Conservation (phyloP, 2,113 vertebrate species). For the Cochlearius cochlearius region DNA sequence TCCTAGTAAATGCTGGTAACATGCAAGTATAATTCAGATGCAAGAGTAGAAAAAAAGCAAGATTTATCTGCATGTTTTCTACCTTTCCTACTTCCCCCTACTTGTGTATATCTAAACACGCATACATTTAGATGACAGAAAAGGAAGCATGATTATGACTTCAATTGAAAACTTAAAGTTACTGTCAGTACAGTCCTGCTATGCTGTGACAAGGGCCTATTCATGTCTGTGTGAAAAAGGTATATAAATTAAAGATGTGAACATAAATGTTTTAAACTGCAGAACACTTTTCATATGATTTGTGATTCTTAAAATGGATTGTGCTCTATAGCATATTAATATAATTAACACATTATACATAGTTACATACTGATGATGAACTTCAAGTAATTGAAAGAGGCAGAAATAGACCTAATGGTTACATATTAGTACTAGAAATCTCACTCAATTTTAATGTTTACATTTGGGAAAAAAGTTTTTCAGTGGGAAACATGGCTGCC, state of each 20-base stretch:
- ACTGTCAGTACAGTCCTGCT: background rate
- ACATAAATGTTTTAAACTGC: background rate
- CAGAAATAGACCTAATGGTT: background rate
- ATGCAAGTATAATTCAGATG: background rate
- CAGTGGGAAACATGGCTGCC: background rate
- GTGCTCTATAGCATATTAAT: background rate
- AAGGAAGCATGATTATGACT: background rate
- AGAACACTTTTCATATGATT: background rate
- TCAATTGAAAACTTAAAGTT: background rate
- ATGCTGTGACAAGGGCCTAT: background rate
- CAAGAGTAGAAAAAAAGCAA: background rate
- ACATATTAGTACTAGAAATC: background rate
- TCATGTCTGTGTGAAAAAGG: background rate
- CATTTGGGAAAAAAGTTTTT: background rate
- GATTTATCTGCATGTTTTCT: background rate
- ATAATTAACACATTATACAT: background rate
- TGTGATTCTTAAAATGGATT: background rate
- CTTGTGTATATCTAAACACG: background rate
- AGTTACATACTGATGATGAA: background rate
- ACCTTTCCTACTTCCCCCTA: background rate
- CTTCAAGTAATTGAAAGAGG: background rate
- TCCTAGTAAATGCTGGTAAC: background rate
- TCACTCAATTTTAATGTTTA: background rate
- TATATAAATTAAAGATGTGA: background rate
- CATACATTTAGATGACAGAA: background rate